Evolutionary conservation across 1,140 invertebrate species (phyloP), one percentile per base, ranked within the genome.

Genomic region (Drosophila repleta): DNA sequence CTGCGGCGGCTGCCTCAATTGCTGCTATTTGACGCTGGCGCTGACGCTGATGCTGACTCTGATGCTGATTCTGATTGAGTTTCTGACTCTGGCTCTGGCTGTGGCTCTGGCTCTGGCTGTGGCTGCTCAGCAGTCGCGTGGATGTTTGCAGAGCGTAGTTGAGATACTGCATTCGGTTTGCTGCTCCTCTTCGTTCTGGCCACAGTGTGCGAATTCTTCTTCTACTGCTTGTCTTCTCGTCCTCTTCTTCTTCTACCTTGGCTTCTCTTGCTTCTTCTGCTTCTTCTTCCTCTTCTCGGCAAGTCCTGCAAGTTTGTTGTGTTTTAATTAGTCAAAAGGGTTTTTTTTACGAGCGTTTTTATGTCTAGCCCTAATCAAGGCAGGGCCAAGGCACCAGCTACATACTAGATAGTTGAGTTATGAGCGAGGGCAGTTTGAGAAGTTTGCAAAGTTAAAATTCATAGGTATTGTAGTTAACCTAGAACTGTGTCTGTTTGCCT

Each of bases 81-180:
- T 18, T 32, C 13, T 49, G 29, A 4, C 13, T 35, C 55, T 58
- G 63, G 10, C 48, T 67, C n/a, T 67, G 71, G 62, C 66, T 74
- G 18, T 79, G 79, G 49, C 57, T 75, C 53, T 83, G 61, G 53
- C 71, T 69, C 13, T 56, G 57, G 71, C 74, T 75, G 58, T 89
- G 89, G 77, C 79, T 71, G 76, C 67, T 87, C 85, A 90, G 84
- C 83, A 88, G 73, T 88, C 90, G 89, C 75, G 90, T 90, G 76
- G 89, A 89, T 90, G 89, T 90, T 80, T 91, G 89, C 81, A 91
- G 85, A 52, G 90, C 90, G 84, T 91, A 90, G 64, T 83, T 90
- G 66, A 91, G 90, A 91, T 90, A 91, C 90, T 91, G 90, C 90
- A 91, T 91, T 91, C 90, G 90, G 90, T 88, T 90, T 82, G 87